Evolutionary conservation across 1,140 invertebrate species (phyloP).

Genomic region (Harpegnathos saltator): DNA sequence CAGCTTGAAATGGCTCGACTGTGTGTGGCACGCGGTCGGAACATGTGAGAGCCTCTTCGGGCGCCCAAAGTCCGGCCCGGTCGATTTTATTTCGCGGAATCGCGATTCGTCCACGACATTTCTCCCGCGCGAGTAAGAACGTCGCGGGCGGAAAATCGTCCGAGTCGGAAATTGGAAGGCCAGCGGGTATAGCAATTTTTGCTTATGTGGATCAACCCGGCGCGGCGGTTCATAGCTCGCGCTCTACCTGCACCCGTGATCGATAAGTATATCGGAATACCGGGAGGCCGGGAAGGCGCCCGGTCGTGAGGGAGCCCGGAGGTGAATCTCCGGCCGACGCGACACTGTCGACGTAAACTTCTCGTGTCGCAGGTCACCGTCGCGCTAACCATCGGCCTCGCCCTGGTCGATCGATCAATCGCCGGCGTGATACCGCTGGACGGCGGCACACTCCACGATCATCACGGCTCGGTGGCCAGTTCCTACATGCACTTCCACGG

Average conservation of each 20-base stretch:
- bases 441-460: conserved; percentile 65
- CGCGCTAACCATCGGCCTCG: conserved; percentile 63
- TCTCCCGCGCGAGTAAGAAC: not conserved
- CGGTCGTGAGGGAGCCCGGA: no score
- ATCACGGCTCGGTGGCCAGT: conserved; percentile 75
- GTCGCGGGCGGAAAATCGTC: not conserved
- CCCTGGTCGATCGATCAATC: conserved; percentile 59
- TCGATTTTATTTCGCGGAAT: not conserved
- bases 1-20: conserved; percentile 29
- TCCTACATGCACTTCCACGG: conserved; percentile 84
- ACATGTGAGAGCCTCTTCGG: no score
- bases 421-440: conserved; percentile 70
- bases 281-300: conserved; percentile 11
- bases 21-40: not conserved
- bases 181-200: not conserved
- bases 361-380: conserved; percentile 61
- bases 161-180: not conserved
- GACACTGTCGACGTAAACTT: conserved; percentile 39
- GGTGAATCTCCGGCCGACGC: conserved; percentile 18
- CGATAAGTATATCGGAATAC: conserved; percentile 43
- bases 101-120: not conserved
- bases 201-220: conserved; percentile 29
- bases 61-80: no score
- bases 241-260: conserved; percentile 34
- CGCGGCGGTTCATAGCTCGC: not conserved